Base-by-base conservation (phyloP, 2,888 invertebrate genomes). In the Anoncus sp. region DNA sequence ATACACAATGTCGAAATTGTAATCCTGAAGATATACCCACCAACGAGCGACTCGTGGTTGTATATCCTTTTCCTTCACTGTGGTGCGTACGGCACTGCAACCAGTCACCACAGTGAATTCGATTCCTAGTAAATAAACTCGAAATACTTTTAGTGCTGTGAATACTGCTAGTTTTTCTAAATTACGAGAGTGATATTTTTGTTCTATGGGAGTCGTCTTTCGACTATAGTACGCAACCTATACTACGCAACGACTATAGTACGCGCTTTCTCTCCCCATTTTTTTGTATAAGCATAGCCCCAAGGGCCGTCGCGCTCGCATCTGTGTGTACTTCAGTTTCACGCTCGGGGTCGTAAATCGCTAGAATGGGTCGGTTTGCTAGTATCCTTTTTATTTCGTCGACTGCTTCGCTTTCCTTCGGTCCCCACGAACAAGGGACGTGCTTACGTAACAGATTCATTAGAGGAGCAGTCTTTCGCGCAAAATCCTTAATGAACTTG, bases 281-380 rank as follows among this genome's bases (percentile, higher is more conserved):
- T 0, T 71, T 51, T 67, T 90, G 90, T 49, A 90, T 57, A 0
- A 90, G 38, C 3, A 90, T 86, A 0, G 87, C 89, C 5, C 62
- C 87, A 78, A 81, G 80, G 0, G 89, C 89, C 0, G 78, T 9
- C 24, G 84, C 81, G 24, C 87, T 86, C 0, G 90, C 90, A 60
- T 90, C 90, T 0, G 90, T 90, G 27, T 90, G 90, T 0, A 89
- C 53, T 53, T 89, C 67, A 14, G 85, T 86, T 18, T 84, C 79
- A 3, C 69, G 51, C 0, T 45, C 60, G 0, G 82, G 80, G 20
- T 88, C 80, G 55, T 85, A 88, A 5, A 89, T 62, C 0, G 84
- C 81, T 9, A 90, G 62, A 0, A 89, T 76, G 12, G 83, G 84
- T 16, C 85, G 73, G n/a, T 77, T 73, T 0, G 74, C 69, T 3